Evolutionary conservation across 2,797 vertebrate species (phyloP).

Genomic region (Parambassis ranga): DNA sequence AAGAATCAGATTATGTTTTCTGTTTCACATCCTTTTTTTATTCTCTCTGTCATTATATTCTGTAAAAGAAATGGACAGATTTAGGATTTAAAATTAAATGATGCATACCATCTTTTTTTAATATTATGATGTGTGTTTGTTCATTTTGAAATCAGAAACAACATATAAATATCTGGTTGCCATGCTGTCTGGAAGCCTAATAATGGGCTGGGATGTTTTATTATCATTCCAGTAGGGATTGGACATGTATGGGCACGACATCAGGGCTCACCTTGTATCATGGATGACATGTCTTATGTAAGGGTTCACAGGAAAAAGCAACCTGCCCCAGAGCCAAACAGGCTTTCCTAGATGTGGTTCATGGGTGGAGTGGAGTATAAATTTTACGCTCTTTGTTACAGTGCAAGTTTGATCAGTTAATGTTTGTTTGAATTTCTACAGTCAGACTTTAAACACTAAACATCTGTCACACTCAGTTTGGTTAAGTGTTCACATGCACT

Average conservation of each 20-base stretch:
- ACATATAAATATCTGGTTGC: background rate
- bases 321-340: constrained; percentile 9
- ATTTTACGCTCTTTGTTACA: background rate
- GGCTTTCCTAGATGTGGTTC: constrained; percentile 12
- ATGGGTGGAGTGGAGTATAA: constrained; percentile 11
- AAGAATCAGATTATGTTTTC: too few relatives aligned
- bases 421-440: background rate
- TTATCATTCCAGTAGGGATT: constrained; percentile 39
- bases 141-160: background rate
- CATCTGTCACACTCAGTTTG: constrained; percentile 5
- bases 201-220: background rate
- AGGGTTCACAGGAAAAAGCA: constrained; percentile 18
- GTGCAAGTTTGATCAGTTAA: background rate
- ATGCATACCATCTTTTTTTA: too few relatives aligned
- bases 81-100: too few relatives aligned
- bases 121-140: too few relatives aligned
- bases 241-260: constrained; percentile 37
- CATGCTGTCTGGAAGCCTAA: background rate
- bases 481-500: background rate
- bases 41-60: too few relatives aligned
- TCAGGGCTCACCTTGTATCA: background rate
- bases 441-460: background rate
- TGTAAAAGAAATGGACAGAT: too few relatives aligned
- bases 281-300: background rate
- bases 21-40: too few relatives aligned